phyloP scores from a whole-genome alignment of 1,140 invertebrate species.

The Scaptomyza hsui region DNA sequence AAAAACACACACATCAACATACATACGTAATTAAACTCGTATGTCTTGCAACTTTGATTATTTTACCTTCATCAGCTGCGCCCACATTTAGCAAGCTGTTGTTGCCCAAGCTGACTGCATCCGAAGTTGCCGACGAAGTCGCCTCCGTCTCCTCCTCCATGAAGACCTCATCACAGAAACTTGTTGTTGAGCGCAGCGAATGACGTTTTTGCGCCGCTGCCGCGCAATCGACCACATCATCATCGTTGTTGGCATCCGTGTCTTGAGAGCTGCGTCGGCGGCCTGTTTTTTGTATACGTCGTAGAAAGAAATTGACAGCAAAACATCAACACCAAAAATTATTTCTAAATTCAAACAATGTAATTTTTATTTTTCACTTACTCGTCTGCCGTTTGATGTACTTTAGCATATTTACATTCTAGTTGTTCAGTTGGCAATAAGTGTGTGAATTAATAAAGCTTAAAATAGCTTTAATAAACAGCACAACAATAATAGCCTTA shows the following conservation, averaged over 20 bases:
- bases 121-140: conserved; percentile 15
- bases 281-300: conserved; percentile 39
- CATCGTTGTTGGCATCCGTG: conserved; percentile 48
- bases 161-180: conserved; percentile 81
- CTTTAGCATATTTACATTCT: conserved; percentile 78
- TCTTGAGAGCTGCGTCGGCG: conserved; percentile 70
- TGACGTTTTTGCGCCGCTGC: conserved; percentile 67
- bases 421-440: conserved; percentile 9
- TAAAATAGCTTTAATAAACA: conserved; percentile 8
- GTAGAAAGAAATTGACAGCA: conserved; percentile 22
- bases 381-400: conserved; percentile 81
- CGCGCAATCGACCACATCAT: conserved; percentile 47
- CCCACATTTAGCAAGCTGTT: conserved; percentile 55
- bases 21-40: not conserved
- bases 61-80: conserved; percentile 67
- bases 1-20: conserved; percentile 9
- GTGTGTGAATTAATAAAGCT: conserved; percentile 2
- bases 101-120: conserved; percentile 54
- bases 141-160: conserved; percentile 52
- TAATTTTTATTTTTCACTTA: conserved; percentile 45
- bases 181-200: conserved; percentile 78
- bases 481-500: conserved; percentile 7
- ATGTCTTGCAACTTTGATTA: conserved; percentile 21
- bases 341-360: not conserved
- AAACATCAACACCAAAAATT: conserved; percentile 26